Evolutionary conservation across 2,888 invertebrate species (phyloP), one percentile per base, ranked within the genome.

Genomic region (Toxonevra muliebris): DNA sequence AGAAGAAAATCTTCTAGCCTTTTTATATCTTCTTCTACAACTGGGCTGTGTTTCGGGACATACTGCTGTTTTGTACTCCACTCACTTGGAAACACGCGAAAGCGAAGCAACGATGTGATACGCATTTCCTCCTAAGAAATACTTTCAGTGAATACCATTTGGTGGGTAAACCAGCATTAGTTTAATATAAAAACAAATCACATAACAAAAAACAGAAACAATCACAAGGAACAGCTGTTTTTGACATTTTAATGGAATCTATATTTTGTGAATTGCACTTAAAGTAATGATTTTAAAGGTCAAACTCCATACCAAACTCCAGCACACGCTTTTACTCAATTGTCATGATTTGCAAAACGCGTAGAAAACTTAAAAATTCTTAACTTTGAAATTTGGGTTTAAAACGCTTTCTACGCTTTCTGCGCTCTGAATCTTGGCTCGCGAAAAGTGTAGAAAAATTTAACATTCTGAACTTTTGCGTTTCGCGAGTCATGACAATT

Each of bases 11-110:
- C 79, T 69, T 85, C 79, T n/a, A 85, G 65, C 0, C 73, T 75
- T 64, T 83, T 84, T 2, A 85, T 77, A 64, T 94, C 93, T 72
- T 87, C 85, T 19, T 86, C 84, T 20, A 87, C 85, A 0, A 88
- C 90, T 9, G 92, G 91, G 57, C 87, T 86, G 82, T 93, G 91
- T 81, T 90, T 90, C 0, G 96, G 96, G 2, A 96, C 93, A 75
- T 79, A 83, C 48, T 80, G 76, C 42, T 80, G 77, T 50, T 76
- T 77, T 7, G 64, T 66, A 13, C 73, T 75, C 58, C 69, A 74
- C 10, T 74, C 69, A 1, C 61, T 19, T 11, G 65, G 40, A 1
- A 72, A 66, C 1, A 64, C 40, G 1, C 75, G 76, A 8, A 79
- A 74, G 10, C 77, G 73, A 2, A 80, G 60, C 55, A 79, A 57